A percentile compares a stretch with the other conserved stretches of the same genome.
Conservation (phyloP, 2,797 vertebrate species). For the Notamacropus eugenii region DNA sequence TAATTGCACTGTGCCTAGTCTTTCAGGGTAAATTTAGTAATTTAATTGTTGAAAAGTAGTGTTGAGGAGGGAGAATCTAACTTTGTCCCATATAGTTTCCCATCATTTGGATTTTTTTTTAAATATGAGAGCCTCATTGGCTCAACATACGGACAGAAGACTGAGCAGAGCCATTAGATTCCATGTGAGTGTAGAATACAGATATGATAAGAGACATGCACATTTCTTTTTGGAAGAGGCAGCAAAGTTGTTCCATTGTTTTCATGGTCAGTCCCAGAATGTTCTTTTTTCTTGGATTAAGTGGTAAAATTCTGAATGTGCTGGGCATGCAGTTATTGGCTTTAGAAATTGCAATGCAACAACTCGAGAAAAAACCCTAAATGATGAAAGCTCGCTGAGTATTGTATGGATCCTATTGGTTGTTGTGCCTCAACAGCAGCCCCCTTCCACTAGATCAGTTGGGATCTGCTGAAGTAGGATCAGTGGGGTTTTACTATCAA, state of each 20-base stretch:
- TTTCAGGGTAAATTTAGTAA: constrained; percentile 29
- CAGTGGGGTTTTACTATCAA: background rate
- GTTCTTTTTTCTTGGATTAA: background rate
- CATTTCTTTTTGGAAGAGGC: background rate
- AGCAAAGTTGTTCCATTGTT: background rate
- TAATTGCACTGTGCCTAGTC: constrained; percentile 15
- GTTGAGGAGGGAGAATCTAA: background rate
- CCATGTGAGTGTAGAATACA: background rate
- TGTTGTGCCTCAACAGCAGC: background rate
- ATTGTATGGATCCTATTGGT: background rate
- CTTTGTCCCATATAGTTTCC: background rate
- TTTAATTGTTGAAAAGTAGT: constrained; percentile 40
- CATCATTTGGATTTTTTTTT: background rate
- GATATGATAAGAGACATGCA: background rate
- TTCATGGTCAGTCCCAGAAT: background rate
- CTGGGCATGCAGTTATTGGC: background rate
- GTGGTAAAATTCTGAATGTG: background rate
- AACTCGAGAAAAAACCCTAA: background rate
- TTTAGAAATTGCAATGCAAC: background rate
- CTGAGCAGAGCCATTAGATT: background rate
- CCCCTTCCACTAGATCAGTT: background rate
- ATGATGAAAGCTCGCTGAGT: background rate
- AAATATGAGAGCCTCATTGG: background rate
- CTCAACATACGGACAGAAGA: background rate
- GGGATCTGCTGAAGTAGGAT: background rate